Base-by-base conservation (phyloP, 2,797 vertebrate genomes). In the Lepus oiostolus region DNA sequence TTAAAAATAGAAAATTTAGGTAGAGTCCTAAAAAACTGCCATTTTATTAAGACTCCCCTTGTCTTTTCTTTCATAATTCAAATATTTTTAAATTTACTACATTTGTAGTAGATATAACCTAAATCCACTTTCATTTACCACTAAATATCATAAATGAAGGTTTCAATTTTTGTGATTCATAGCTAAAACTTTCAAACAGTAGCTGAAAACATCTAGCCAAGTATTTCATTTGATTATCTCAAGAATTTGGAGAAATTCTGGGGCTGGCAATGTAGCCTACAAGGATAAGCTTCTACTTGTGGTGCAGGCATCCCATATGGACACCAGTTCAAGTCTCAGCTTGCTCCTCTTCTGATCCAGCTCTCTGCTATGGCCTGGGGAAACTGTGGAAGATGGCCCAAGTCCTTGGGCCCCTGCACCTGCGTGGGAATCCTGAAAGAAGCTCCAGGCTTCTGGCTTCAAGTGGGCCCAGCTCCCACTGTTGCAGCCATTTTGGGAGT, bases 71-170 rank as follows among this genome's bases (percentile, higher is more conserved):
- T 92, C 92, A 14, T 30, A 95, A 84, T 96, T 91, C 96, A 32
- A 24, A 28, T n/a, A 81, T 65, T 63, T 97, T 97, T 24, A 65
- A 95, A 90, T 83, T 38, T 95, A 95, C 86, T 96, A 96, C 75
- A 93, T 60, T 94, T 88, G 92, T 75, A 82, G 67, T 83, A 52
- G 85, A 92, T 79, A 74, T 86, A 93, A 80, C 77, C n/a, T 92
- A 95, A 91, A 67, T 83, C 35, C 19, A 89, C 42, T 70, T 28
- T 52, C 26, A 96, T 93, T 70, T 95, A 87, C 72, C 70, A 96
- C 58, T 96, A 95, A 97, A 84, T 52, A 90, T 93, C 91, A 95
- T 87, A 92, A 95, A 60, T 26, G 68, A 93, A 96, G 58, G 93
- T 74, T 93, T 96, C 90, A 95, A 77, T 89, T 94, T 96, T 70